Base-by-base conservation (phyloP, 1,140 invertebrate species). In the Papilio xuthus region DNA sequence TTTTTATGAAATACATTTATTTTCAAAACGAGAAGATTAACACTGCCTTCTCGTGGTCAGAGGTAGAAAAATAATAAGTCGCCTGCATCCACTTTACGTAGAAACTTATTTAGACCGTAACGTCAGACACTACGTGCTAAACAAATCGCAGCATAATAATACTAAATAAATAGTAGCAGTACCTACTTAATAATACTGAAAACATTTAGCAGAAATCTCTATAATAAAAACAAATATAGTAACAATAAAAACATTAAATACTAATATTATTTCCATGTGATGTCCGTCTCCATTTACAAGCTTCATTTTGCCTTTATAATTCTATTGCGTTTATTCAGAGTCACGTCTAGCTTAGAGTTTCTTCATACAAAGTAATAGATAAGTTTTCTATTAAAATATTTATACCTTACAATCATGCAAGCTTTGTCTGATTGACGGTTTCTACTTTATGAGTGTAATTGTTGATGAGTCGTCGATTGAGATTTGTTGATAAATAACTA, bases 81-180 rank as follows among this genome's bases (percentile, higher is more conserved):
- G 60, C 15, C 1, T 18, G 12, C 26, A 63, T 63, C 56, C 23
- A 63, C 23, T 63, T 63, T 63, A 67, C 60, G 26, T 13, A 3
- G 60, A 67, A 67, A 12, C 23, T 67, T 67, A 67, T 67, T 67
- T 67, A 67, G 60, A 67, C 60, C 60, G 13, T 67, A 28, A 67
- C 60, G 60, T 7, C 15, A 23, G 12, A 67, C 26, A 67, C 26
- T 1, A 28, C 13, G 26, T 3, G 26, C 23, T 32, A 20, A 12
- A 12, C 23, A 32, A 13, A 67, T n/a, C 50, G 18, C 50, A 53
- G 7, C 18, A 6, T 47, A 18, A 18, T 18, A 37, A 37, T 2
- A 0, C 32, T 47, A 47, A 47, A 47, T 47, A 47, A 47, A 15
- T 0, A 47, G 0, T 7, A 47, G 18, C 18, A 47, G 44, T 18